These are phyloP conservation scores for Brachionus sp. DNA, from an alignment of 1,140 invertebrate species.

Conservation along the genomic window DNA sequence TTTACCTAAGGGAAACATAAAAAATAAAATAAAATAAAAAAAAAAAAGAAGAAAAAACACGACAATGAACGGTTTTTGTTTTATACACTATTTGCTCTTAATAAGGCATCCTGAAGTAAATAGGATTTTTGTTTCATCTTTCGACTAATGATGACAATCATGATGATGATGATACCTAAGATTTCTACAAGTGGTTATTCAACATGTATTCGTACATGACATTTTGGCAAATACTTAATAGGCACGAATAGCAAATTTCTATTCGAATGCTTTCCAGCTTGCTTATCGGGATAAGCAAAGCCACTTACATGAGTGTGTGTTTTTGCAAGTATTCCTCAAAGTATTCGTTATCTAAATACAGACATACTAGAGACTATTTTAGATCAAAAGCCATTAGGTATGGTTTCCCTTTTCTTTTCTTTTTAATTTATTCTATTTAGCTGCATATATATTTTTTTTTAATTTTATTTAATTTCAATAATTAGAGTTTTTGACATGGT, in stretches of 20 bases:
- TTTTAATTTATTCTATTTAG: not conserved
- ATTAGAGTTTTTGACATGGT: not conserved
- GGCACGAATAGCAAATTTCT: constrained; percentile 37
- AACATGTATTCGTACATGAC: not conserved
- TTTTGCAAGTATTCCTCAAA: constrained; percentile 13
- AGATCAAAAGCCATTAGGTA: not conserved
- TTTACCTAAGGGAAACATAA: constrained; percentile 16
- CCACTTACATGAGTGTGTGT: not conserved
- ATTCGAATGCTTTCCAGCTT: not conserved
- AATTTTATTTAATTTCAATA: not conserved
- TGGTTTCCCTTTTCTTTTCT: not conserved
- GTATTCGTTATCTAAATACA: not conserved
- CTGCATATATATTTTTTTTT: not conserved
- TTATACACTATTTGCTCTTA: constrained; percentile 20
- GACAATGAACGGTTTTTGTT: constrained; percentile 27
- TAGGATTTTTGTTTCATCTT: constrained; percentile 12
- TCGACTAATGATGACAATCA: not conserved
- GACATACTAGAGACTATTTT: constrained; percentile 4
- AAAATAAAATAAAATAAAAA: not conserved
- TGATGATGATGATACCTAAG: not conserved
- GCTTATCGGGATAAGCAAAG: constrained; percentile 29
- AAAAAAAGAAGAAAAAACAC: not conserved
- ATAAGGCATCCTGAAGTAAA: constrained; percentile 31
- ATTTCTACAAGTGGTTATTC: constrained; percentile 16
- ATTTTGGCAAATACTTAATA: not conserved